Percentiles rank a stretch among this genome's conserved stretches.
These are phyloP conservation scores for Trissoscelio sp. DNA, from an alignment of 2,888 invertebrate genomes.

Conservation along the genomic window DNA sequence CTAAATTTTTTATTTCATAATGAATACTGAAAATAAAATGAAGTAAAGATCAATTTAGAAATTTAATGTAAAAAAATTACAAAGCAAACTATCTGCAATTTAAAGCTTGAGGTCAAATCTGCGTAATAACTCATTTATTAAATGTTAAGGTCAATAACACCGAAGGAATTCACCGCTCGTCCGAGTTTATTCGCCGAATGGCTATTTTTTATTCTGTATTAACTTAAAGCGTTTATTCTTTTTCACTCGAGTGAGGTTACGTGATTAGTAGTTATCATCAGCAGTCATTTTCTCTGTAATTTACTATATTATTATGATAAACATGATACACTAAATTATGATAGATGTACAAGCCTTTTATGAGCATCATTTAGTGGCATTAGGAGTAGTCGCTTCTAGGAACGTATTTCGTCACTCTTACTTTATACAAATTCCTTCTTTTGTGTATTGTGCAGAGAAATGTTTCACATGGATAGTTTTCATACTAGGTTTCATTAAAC, in stretches of 20 bases:
- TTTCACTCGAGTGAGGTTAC: conserved; percentile 34
- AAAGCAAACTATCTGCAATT: no score
- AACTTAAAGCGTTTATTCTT: conserved; percentile 41
- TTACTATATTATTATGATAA: conserved; percentile 51
- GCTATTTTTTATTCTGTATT: conserved; percentile 50
- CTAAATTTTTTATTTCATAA: no score
- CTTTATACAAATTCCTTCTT: conserved; percentile 47
- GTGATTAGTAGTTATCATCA: conserved; percentile 54
- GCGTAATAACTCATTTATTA: conserved; percentile 16
- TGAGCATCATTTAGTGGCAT: conserved; percentile 45
- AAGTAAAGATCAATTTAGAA: no score
- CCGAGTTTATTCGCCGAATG: conserved; percentile 40
- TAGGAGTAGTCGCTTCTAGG: conserved; percentile 39
- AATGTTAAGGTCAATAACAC: conserved; percentile 42
- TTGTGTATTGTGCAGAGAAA: conserved; percentile 20
- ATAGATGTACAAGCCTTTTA: conserved; percentile 49
- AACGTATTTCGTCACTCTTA: conserved; percentile 55
- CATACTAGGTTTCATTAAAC: conserved; percentile 14
- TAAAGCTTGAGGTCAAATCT: conserved; percentile 24
- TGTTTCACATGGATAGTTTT: neutral
- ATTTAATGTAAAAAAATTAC: no score
- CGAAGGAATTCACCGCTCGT: conserved; percentile 37
- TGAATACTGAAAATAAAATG: no score
- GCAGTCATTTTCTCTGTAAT: conserved; percentile 52
- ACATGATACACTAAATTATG: conserved; percentile 56